These are phyloP conservation scores for Drosophila limbata DNA, from an alignment of 2,888 invertebrate genomes.

Conservation along the genomic window DNA sequence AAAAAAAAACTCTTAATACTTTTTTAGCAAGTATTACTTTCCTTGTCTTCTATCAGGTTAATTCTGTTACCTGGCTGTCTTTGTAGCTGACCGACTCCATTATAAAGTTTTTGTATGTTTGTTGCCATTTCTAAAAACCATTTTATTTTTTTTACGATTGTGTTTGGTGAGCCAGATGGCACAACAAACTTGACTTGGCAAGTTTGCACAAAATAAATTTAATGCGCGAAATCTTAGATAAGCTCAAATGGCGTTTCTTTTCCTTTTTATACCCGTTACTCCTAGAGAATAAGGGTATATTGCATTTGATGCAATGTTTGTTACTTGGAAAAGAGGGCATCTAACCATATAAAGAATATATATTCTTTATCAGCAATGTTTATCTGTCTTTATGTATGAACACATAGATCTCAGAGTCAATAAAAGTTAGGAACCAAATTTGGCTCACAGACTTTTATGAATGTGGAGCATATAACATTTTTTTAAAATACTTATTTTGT, in stretches of 20 bases:
- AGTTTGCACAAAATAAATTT: slow-evolving; percentile 30
- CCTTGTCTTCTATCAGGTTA: neutral
- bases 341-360: too few species aligned
- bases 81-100: slow-evolving; percentile 52
- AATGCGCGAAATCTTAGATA: slow-evolving; percentile 67
- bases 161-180: slow-evolving; percentile 47
- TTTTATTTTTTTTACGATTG: slow-evolving; percentile 27
- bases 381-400: too few species aligned
- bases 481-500: too few species aligned
- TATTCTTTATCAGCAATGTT: too few species aligned
- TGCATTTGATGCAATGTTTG: too few species aligned
- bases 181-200: slow-evolving; percentile 55
- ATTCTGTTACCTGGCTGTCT: slow-evolving; percentile 18
- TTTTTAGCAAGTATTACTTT: neutral
- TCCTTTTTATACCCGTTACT: slow-evolving; percentile 7
- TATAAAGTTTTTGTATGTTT: slow-evolving; percentile 53
- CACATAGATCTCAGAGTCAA: too few species aligned
- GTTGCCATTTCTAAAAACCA: slow-evolving; percentile 31
- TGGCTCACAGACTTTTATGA: too few species aligned
- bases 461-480: too few species aligned
- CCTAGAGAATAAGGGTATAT: too few species aligned
- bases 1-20: too few species aligned
- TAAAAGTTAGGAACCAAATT: too few species aligned
- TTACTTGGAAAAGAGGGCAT: too few species aligned
- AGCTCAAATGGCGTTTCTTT: slow-evolving; percentile 53